Evolutionary conservation across 2,797 vertebrate genomes (phyloP).

Genomic region (Crocodylus rhombifer): DNA sequence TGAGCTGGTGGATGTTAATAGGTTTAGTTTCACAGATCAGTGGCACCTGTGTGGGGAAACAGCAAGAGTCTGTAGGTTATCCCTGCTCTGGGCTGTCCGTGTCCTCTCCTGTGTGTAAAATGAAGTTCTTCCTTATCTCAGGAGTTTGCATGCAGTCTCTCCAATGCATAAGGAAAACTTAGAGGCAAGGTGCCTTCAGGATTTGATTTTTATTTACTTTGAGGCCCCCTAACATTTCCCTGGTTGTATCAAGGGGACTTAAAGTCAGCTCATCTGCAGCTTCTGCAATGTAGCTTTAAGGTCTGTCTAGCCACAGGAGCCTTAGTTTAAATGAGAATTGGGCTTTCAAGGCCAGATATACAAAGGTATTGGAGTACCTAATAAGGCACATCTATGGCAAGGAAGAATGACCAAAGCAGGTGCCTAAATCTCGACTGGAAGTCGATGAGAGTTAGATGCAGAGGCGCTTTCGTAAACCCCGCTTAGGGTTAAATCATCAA

Average conservation of each 20-base stretch:
- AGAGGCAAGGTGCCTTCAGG: background rate
- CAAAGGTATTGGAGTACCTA: background rate
- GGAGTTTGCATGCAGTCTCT: constrained; percentile 5
- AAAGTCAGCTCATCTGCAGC: background rate
- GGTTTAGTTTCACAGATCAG: constrained; percentile 94
- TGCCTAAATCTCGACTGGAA: background rate
- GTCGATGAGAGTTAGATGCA: too few relatives aligned
- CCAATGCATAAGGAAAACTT: constrained; percentile 39
- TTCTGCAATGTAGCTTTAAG: background rate
- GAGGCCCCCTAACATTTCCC: constrained; percentile 28
- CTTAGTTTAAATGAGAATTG: background rate
- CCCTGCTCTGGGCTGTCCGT: background rate
- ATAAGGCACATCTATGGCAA: background rate
- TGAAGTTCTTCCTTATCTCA: constrained; percentile 23
- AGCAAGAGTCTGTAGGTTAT: constrained; percentile 60
- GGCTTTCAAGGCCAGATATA: background rate
- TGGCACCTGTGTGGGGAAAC: constrained; percentile 78
- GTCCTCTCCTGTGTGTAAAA: background rate
- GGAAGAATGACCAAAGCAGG: background rate
- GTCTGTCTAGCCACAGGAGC: too few relatives aligned
- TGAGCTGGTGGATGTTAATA: constrained; percentile 93
- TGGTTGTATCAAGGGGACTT: constrained; percentile 4
- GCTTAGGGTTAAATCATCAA: too few relatives aligned
- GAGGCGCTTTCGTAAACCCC: too few relatives aligned
- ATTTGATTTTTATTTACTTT: constrained; percentile 23